Evolutionary conservation across 2,113 vertebrate species (phyloP).

Genomic region (Amazona vittata): DNA sequence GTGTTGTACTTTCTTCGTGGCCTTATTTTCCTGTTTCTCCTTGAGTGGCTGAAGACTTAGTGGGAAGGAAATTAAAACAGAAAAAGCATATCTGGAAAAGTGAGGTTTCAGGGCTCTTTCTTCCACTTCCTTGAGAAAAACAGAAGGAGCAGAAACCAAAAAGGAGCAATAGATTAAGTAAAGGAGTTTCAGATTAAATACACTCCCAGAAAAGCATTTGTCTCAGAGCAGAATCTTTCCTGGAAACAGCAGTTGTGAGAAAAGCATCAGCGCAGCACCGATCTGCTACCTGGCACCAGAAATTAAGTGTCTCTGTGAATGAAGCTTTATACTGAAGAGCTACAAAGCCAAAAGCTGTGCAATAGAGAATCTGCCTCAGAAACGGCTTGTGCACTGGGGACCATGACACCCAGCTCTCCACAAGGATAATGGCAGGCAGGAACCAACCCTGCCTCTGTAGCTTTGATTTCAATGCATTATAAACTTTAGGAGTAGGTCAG

Average conservation of each 20-base stretch:
- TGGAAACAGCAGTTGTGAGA: background rate
- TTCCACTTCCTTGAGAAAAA: background rate
- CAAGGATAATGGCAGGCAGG: fast-evolving
- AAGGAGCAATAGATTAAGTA: background rate
- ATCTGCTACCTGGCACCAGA: background rate
- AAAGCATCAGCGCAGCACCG: fast-evolving
- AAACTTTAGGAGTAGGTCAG: background rate
- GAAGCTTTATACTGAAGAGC: background rate
- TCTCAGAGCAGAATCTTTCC: background rate
- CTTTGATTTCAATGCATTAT: background rate
- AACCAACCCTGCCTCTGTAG: background rate
- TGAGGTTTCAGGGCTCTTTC: background rate
- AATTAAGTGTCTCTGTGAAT: fast-evolving
- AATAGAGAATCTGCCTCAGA: background rate
- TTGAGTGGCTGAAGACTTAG: background rate
- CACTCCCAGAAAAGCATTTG: background rate
- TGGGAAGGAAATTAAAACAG: background rate
- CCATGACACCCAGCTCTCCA: background rate
- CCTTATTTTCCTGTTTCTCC: background rate
- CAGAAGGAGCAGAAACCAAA: background rate
- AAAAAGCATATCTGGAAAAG: background rate
- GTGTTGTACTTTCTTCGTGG: background rate
- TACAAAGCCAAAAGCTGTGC: fast-evolving
- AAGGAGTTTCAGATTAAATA: background rate
- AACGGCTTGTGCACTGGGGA: background rate